Percentiles rank a stretch among this genome's conserved stretches.
Evolutionary conservation across 2,888 invertebrate genomes (phyloP).

Genomic region (Drosophila heteroneura): DNA sequence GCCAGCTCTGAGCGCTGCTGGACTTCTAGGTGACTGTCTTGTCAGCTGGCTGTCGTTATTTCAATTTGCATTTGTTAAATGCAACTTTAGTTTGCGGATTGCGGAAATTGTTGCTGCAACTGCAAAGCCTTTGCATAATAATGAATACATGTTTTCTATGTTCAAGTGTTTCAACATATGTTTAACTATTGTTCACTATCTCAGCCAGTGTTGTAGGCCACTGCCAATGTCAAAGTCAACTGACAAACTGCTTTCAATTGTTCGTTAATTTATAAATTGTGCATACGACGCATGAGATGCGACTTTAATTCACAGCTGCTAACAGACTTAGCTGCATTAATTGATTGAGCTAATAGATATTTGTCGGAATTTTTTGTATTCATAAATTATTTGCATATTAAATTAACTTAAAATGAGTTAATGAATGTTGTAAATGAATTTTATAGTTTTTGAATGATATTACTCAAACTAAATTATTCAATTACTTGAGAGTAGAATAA

Average conservation of each 20-base stretch:
- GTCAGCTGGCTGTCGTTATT: slow-evolving; percentile 41
- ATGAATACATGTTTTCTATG: slow-evolving; percentile 15
- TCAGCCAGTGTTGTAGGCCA: slow-evolving; percentile 2
- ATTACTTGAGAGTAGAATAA: neutral
- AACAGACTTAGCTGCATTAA: slow-evolving; percentile 19
- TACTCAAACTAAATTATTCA: slow-evolving; percentile 1
- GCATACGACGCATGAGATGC: slow-evolving; percentile 46
- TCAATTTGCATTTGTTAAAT: slow-evolving; percentile 53
- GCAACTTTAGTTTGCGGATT: slow-evolving; percentile 51
- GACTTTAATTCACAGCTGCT: slow-evolving; percentile 37
- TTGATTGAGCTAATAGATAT: neutral
- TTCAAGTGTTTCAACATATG: slow-evolving; percentile 14
- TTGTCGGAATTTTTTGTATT: neutral
- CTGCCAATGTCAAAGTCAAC: slow-evolving; percentile 39
- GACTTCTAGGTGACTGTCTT: slow-evolving; percentile 24
- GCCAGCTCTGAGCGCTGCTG: neutral
- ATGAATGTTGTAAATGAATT: slow-evolving; percentile 5
- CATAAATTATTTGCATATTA: slow-evolving; percentile 15
- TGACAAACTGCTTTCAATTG: slow-evolving; percentile 54
- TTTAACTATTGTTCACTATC: slow-evolving; percentile 45
- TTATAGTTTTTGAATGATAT: neutral
- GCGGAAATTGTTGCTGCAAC: slow-evolving; percentile 57
- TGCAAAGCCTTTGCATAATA: slow-evolving; percentile 23
- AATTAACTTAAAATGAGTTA: slow-evolving; percentile 1
- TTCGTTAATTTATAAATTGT: slow-evolving; percentile 50